Conservation (phyloP, 2,888 invertebrate genomes). For the Drosophila kanekoi region DNA sequence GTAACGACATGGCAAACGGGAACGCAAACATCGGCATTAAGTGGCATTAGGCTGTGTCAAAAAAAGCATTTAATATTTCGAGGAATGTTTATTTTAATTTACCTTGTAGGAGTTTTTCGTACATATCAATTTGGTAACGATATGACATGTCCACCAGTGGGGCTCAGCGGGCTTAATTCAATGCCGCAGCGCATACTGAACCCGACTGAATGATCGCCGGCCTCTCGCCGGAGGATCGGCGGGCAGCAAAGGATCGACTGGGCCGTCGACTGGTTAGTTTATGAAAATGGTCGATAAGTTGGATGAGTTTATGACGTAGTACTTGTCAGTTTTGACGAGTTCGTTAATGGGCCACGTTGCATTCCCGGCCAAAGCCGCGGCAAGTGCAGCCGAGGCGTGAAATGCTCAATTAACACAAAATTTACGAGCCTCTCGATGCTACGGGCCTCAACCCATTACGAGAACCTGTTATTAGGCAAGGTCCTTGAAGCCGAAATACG, state of each 20-base stretch:
- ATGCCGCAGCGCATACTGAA: neutral
- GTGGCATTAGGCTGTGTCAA: conserved; percentile 71
- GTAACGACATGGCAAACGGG: conserved; percentile 17
- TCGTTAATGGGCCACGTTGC: conserved; percentile 71
- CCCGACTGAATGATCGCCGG: conserved; percentile 15
- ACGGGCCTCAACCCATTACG: conserved; percentile 58
- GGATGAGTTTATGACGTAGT: conserved; percentile 77
- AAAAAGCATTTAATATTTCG: conserved; percentile 68
- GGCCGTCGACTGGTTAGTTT: conserved; percentile 55
- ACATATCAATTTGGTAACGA: conserved; percentile 55
- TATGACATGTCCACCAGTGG: conserved; percentile 44
- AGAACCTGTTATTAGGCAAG: conserved; percentile 70
- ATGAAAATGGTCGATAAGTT: conserved; percentile 73
- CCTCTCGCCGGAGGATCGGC: conserved; percentile 13
- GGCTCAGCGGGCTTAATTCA: conserved; percentile 50
- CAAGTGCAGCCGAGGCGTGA: conserved; percentile 78
- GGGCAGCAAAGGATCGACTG: conserved; percentile 40
- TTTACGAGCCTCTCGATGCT: conserved; percentile 72
- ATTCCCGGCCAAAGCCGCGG: conserved; percentile 27
- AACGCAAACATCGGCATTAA: conserved; percentile 58
- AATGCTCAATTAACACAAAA: conserved; percentile 83
- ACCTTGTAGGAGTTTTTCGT: conserved; percentile 43
- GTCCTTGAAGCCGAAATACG: conserved; percentile 62
- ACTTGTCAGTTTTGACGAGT: conserved; percentile 82
- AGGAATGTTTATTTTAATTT: conserved; percentile 43